Conservation (phyloP, 1,140 invertebrate genomes). For the Orius insidiosus region DNA sequence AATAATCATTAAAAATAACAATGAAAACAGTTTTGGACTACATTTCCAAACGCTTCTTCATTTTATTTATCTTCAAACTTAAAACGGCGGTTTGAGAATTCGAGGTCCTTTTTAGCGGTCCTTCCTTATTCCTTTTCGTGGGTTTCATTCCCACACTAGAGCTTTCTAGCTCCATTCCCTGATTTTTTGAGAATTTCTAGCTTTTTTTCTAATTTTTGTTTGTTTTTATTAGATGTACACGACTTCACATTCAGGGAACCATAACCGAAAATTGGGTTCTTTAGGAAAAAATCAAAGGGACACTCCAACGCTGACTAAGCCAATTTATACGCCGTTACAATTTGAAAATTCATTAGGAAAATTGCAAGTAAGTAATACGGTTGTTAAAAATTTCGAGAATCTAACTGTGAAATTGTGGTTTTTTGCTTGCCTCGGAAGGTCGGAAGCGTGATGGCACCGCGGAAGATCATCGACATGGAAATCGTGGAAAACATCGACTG, state of each 20-base stretch:
- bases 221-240: conserved; percentile 15
- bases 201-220: conserved; percentile 4
- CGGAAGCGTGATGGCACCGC: conserved; percentile 15
- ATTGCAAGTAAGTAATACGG: conserved; percentile 15
- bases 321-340: conserved; percentile 19
- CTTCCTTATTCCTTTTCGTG: no score
- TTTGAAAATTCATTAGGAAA: conserved; percentile 22
- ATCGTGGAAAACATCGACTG: conserved; percentile 14
- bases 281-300: conserved; percentile 6
- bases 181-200: no score
- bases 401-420: not conserved
- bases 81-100: no score
- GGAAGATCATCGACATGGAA: conserved; percentile 15
- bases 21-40: no score
- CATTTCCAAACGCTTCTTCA: no score
- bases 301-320: conserved; percentile 7
- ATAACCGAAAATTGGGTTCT: conserved; percentile 6
- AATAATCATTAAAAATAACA: no score
- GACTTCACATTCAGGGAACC: conserved; percentile 7
- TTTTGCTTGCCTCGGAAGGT: conserved; percentile 5
- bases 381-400: not conserved
- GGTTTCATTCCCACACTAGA: no score
- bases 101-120: no score
- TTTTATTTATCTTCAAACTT: no score
- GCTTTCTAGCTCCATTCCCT: no score